Conservation (phyloP, 2,888 invertebrate species). For the Aleiodes testaceus region DNA sequence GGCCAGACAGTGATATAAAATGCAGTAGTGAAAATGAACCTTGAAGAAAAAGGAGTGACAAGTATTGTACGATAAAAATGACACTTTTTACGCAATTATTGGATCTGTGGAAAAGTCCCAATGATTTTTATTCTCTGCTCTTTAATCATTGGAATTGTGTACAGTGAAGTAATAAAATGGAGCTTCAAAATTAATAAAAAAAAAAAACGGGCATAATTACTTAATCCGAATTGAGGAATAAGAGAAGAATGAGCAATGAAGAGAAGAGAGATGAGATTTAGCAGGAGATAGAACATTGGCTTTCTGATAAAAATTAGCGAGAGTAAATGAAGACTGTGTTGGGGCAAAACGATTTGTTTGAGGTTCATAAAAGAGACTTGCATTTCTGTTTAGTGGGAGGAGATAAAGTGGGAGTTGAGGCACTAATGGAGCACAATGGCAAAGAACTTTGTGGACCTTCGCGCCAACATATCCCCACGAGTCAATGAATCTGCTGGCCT, state of each 20-base stretch:
- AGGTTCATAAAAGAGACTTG: conserved; percentile 57
- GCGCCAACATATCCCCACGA: conserved; percentile 55
- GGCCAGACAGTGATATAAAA: conserved; percentile 21
- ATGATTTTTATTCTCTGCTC: too few species aligned
- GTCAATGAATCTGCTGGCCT: conserved; percentile 70
- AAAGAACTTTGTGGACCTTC: conserved; percentile 50
- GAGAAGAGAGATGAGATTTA: too few species aligned
- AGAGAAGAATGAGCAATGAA: not conserved
- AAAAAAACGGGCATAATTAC: conserved; percentile 53
- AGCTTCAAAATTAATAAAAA: conserved; percentile 48
- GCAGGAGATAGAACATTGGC: not conserved
- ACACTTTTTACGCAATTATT: too few species aligned
- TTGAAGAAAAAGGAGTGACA: not conserved
- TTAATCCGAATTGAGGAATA: conserved; percentile 48
- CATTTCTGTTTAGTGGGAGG: conserved; percentile 39
- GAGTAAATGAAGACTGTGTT: conserved; percentile 27
- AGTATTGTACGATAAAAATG: not conserved
- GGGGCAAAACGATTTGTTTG: conserved; percentile 60
- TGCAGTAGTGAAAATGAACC: conserved; percentile 23
- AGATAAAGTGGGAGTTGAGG: not conserved
- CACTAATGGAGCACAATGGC: conserved; percentile 58
- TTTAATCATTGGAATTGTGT: too few species aligned
- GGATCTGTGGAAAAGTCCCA: too few species aligned
- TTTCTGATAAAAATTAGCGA: not conserved
- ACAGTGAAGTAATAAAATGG: conserved; percentile 32